Percentiles rank a stretch among this genome's conserved stretches.
These are phyloP conservation scores for Helicolenus hilgendorfi DNA, from an alignment of 2,797 vertebrate genomes.

Conservation along the genomic window DNA sequence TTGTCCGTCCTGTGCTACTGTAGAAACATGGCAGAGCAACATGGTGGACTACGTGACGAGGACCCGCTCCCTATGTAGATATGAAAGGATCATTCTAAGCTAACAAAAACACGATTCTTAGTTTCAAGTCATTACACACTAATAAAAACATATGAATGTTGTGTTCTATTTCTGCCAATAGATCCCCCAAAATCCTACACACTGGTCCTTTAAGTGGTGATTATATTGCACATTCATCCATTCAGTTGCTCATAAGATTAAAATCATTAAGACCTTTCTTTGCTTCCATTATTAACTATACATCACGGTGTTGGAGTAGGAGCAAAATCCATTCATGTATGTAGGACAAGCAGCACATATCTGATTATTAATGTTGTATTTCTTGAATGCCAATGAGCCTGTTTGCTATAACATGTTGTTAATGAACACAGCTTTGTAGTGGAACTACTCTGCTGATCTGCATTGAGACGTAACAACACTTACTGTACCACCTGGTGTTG, in stretches of 20 bases:
- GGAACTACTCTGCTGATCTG: constrained; percentile 28
- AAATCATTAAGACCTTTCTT: not conserved
- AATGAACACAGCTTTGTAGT: constrained; percentile 17
- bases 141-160: no score
- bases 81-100: no score
- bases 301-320: not conserved
- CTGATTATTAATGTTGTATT: not conserved
- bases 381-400: not conserved
- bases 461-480: not conserved
- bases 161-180: not conserved
- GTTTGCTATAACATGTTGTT: not conserved
- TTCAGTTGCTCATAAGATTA: not conserved
- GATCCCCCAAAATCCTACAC: not conserved
- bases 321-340: not conserved
- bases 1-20: no score
- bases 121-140: no score
- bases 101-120: no score
- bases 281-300: not conserved
- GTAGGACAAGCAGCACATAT: constrained; percentile 1
- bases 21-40: no score
- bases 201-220: not conserved
- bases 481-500: not conserved
- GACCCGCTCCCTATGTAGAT: no score
- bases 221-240: not conserved
- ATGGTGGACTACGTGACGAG: no score